Conservation (phyloP, 1,140 invertebrate species). For the Antheraea pernyi region DNA sequence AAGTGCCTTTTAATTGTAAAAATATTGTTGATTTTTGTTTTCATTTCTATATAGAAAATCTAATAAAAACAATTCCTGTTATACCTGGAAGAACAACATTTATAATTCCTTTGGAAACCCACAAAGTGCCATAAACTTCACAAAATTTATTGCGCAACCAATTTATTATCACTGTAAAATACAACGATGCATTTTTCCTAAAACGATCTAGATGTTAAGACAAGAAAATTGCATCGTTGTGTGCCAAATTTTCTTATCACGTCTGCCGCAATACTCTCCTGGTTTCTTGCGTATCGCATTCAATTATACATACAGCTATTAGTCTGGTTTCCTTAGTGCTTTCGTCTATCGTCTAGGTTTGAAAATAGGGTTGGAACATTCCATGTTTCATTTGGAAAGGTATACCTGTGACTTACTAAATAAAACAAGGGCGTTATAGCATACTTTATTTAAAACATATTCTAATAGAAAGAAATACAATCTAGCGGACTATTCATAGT, state of each 20-base stretch:
- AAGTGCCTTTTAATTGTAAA: no score
- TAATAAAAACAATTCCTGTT: no score
- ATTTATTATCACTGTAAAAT: not conserved
- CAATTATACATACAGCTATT: not conserved
- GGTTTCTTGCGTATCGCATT: not conserved
- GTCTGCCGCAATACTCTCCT: not conserved
- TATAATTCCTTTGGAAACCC: not conserved
- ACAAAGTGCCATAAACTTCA: not conserved
- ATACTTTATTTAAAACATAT: no score
- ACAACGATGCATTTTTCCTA: not conserved
- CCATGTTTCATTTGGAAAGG: no score
- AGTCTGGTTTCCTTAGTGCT: not conserved
- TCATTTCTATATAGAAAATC: no score
- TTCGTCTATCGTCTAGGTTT: not conserved
- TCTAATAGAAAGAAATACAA: no score
- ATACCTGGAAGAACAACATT: no score
- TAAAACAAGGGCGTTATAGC: no score
- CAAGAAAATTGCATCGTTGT: not conserved
- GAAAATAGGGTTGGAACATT: no score
- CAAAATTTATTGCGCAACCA: not conserved
- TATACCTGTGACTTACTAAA: no score
- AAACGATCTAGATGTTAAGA: not conserved
- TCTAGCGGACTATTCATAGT: no score
- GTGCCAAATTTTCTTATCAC: conserved; percentile 1
- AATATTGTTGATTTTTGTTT: no score